Base-by-base conservation (phyloP, 2,797 vertebrate genomes). In the Morus bassanus region DNA sequence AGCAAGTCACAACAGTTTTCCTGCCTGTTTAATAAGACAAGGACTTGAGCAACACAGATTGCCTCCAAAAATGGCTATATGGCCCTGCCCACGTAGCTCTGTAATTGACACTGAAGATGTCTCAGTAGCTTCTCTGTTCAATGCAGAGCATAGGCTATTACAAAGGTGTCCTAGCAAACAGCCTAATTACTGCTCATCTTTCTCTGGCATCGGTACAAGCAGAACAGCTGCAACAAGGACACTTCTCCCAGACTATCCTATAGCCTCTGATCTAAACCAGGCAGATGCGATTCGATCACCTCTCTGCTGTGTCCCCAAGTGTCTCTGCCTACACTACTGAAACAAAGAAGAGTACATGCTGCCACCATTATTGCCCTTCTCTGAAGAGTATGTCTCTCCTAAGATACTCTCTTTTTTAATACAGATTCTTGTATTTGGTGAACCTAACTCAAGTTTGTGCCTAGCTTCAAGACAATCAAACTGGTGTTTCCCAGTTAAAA, bases 211-310 rank as follows among this genome's bases (percentile, higher is more conserved):
- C 41, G 3, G 0, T 61, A 67, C 54, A 73, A 85, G 35, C 30
- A 59, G 27, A 65, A 76, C 67, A 88, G 64, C 59, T 88, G 68
- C 73, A 93, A 50, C 7, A 72, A 30, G 28, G 31, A 48, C 2
- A 1, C 30, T 80, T 74, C n/a, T 64, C 64, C 45, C 70, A 68
- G 61, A 27, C 31, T 64, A 17, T 37, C n/a, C 51, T 48, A 17
- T 19, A 82, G 27, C 18, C 54, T 86, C 85, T 75, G 35, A 54
- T n/a, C 69, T 65, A 81, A 94, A 68, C 4, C 37, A 83, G 45
- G 11, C 25, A 80, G 37, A 60, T 21, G 41, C 3, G 2, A 57
- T 72, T 43, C 0, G 1, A 2, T 60, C 4, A 0, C 37, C 25
- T 61, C 43, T 70, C 61, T 59, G 13, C 30, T 15, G 10, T 5